Conservation (phyloP, 2,113 vertebrate genomes). For the Sprattus sprattus region DNA sequence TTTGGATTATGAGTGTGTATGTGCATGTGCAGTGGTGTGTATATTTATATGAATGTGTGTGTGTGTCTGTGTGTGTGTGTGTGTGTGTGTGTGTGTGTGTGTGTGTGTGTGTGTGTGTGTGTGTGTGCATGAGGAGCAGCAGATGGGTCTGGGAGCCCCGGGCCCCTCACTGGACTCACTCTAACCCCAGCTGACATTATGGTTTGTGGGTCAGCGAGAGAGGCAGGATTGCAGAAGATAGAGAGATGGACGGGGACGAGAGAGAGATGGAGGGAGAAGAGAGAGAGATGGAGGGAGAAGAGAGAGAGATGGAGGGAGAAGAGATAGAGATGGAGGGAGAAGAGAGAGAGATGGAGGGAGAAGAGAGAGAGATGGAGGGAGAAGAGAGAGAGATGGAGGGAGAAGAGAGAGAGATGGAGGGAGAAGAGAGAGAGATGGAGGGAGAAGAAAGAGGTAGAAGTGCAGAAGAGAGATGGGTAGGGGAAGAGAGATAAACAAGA, state of each 20-base stretch:
- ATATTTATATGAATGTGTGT: background rate
- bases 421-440: background rate
- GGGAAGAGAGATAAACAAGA: background rate
- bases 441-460: background rate
- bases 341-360: background rate
- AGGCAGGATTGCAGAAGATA: background rate
- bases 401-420: background rate
- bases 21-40: background rate
- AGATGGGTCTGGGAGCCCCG: conserved; percentile 14
- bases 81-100: background rate
- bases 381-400: background rate
- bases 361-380: background rate
- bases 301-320: background rate
- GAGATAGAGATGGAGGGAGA: background rate
- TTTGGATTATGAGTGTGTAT: background rate
- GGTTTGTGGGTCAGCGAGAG: conserved; percentile 15
- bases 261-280: background rate
- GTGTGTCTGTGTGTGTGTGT: background rate
- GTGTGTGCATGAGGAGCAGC: conserved; percentile 49
- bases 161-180: conserved; percentile 15
- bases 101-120: conserved; percentile 3
- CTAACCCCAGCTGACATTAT: conserved; percentile 31
- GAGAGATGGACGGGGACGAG: background rate
- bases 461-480: background rate
- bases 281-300: background rate